A percentile compares a stretch with the other conserved stretches of the same genome.
These are phyloP conservation scores for Deilephila porcellus DNA, from an alignment of 2,888 invertebrate species.

Conservation along the genomic window DNA sequence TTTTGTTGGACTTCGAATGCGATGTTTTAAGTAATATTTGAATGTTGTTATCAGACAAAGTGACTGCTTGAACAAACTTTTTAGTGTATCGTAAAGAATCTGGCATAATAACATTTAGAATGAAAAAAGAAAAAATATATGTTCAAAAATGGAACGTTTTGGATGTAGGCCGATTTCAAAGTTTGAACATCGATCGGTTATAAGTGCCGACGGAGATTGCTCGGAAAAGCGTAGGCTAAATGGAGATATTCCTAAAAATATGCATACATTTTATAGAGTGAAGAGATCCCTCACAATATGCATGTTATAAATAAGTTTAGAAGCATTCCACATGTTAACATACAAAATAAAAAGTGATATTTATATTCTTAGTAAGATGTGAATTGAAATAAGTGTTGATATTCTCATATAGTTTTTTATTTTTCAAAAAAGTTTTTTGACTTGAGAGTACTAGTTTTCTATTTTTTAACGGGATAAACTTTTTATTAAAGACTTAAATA, in stretches of 20 bases:
- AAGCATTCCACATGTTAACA: background rate
- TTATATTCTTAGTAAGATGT: background rate
- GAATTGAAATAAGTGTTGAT: background rate
- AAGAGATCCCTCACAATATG: background rate
- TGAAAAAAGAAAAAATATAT: background rate
- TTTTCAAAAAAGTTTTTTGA: background rate
- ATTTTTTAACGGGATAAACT: too few relatives aligned
- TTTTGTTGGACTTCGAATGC: background rate
- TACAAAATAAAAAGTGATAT: background rate
- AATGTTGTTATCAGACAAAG: background rate
- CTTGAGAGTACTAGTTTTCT: background rate
- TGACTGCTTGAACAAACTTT: background rate
- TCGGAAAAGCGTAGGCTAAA: background rate
- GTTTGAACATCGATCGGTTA: background rate
- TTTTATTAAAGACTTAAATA: too few relatives aligned
- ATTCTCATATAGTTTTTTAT: background rate
- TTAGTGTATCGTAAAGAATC: background rate
- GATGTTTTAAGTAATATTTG: background rate
- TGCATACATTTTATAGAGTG: background rate
- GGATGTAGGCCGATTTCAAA: background rate
- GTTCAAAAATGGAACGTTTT: background rate
- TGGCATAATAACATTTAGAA: background rate
- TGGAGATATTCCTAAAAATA: background rate
- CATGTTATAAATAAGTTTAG: background rate
- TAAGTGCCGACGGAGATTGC: slow-evolving; percentile 4